phyloP scores from a whole-genome alignment of 2,888 invertebrate genomes.

The Protonemura montana region DNA sequence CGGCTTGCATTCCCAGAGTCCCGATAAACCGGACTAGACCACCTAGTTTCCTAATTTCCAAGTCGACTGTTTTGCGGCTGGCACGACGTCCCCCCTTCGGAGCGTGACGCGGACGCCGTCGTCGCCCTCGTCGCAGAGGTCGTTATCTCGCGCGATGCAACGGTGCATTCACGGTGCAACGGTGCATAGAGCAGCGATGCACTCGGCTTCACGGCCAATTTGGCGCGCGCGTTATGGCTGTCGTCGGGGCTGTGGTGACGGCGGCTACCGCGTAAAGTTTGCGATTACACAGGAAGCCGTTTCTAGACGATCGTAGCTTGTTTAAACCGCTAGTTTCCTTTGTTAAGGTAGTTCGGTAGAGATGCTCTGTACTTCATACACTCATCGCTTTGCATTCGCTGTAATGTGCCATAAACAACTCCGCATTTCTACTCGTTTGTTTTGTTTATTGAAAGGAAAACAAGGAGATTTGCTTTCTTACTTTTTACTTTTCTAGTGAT shows the following conservation, averaged over 20 bases:
- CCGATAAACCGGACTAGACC: too few relatives aligned
- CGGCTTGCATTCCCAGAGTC: too few relatives aligned
- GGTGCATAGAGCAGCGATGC: neutral
- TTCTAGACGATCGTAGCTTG: neutral
- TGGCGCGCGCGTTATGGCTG: neutral
- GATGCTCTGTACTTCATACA: neutral
- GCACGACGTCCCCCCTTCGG: too few relatives aligned
- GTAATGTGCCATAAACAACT: neutral
- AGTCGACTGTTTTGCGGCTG: too few relatives aligned
- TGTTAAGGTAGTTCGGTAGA: neutral
- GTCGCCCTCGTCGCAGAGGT: neutral
- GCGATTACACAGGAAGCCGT: neutral
- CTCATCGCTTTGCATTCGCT: neutral
- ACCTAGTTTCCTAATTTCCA: too few relatives aligned
- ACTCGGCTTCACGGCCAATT: neutral
- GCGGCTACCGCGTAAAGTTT: neutral
- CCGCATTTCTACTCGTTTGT: neutral
- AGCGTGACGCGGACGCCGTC: too few relatives aligned
- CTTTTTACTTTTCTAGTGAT: neutral
- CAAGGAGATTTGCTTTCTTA: neutral
- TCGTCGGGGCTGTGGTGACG: neutral
- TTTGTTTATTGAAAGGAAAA: neutral
- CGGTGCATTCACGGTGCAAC: neutral
- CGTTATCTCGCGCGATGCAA: neutral
- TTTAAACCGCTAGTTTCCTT: neutral